Conservation (phyloP, 2,113 vertebrate species). For the Brevimyrus niger region DNA sequence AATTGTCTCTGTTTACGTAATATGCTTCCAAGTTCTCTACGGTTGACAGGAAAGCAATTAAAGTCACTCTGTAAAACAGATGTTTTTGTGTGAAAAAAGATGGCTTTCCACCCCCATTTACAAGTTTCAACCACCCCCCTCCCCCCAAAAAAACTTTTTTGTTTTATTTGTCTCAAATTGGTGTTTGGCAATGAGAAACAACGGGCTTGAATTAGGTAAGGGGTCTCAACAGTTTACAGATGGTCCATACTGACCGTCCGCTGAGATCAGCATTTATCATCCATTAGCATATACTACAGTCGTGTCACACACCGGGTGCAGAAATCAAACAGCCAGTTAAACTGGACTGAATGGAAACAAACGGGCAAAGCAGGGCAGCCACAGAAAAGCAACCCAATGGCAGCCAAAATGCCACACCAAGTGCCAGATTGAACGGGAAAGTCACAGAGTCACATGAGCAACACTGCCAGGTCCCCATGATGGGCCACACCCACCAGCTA, state of each 20-base stretch:
- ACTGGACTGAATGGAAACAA: background rate
- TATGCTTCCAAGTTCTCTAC: background rate
- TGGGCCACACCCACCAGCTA: background rate
- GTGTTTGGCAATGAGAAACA: background rate
- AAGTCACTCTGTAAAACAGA: background rate
- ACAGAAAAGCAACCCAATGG: background rate
- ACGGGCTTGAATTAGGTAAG: background rate
- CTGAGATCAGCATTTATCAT: background rate
- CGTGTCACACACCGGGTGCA: background rate
- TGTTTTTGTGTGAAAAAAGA: slow-evolving; percentile 12
- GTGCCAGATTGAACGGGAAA: background rate
- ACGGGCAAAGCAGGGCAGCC: background rate
- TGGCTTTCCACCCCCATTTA: background rate
- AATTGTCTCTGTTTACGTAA: background rate
- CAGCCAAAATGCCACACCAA: background rate
- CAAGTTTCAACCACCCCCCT: background rate
- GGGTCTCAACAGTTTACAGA: slow-evolving; percentile 6
- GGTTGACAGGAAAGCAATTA: slow-evolving; percentile 5
- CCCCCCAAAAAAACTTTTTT: background rate
- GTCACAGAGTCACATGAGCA: background rate
- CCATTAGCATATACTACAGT: background rate
- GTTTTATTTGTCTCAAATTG: background rate
- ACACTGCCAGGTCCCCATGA: background rate
- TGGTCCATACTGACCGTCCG: background rate
- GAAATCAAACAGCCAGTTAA: background rate